Evolutionary conservation across 2,888 invertebrate species (phyloP).

Genomic region (Mantis religiosa): DNA sequence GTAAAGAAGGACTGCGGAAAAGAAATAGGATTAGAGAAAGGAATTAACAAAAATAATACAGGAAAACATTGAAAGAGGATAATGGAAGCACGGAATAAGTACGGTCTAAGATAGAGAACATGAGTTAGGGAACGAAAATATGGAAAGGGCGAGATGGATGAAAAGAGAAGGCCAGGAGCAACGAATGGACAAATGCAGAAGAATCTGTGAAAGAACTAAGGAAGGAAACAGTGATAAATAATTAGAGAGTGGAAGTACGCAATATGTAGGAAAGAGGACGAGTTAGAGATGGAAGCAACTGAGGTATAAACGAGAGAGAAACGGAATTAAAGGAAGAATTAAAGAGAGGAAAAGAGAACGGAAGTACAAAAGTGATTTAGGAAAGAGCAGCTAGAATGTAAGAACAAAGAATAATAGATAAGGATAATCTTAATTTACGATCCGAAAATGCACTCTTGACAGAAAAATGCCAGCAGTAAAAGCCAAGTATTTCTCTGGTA

Average conservation of each 20-base stretch:
- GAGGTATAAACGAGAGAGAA: background rate
- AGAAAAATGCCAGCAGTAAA: too few relatives aligned
- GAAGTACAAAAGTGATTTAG: background rate
- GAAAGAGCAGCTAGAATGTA: background rate
- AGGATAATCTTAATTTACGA: too few relatives aligned
- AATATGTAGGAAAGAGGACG: background rate
- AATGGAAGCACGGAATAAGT: background rate
- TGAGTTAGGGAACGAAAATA: background rate
- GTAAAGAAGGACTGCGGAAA: background rate
- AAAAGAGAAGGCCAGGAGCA: background rate
- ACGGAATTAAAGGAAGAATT: background rate
- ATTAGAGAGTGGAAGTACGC: background rate
- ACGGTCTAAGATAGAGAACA: background rate
- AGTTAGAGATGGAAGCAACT: too few relatives aligned
- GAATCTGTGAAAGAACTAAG: background rate
- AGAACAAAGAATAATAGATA: background rate
- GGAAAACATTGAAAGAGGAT: background rate
- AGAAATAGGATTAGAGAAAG: background rate
- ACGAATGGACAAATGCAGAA: background rate
- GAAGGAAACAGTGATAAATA: background rate
- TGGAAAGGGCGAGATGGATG: background rate
- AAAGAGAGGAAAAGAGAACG: background rate
- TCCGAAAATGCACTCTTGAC: too few relatives aligned
- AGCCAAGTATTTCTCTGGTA: too few relatives aligned
- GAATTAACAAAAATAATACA: background rate